Conservation (phyloP, 2,113 vertebrate species). For the Tringa solitaria region DNA sequence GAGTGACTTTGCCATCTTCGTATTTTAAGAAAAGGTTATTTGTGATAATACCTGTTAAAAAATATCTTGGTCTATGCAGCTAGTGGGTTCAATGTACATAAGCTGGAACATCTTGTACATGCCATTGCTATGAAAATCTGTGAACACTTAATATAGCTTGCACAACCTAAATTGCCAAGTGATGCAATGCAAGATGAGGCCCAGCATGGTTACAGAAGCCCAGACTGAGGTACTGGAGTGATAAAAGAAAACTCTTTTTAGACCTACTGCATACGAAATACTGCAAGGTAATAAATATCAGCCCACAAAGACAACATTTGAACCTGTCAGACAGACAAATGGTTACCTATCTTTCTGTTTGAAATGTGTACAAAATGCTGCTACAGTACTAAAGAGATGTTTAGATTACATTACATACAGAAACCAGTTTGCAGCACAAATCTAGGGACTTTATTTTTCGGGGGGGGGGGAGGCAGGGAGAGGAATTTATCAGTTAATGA, state of each 20-base stretch:
- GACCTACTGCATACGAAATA: neutral
- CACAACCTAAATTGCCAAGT: neutral
- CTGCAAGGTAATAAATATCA: neutral
- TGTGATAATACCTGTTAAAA: neutral
- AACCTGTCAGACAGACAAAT: neutral
- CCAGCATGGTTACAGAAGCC: neutral
- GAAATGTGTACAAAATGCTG: neutral
- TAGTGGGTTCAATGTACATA: neutral
- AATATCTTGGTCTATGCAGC: neutral
- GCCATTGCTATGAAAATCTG: neutral
- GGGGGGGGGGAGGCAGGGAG: too few relatives aligned
- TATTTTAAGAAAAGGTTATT: neutral
- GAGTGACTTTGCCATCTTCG: neutral
- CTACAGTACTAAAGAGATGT: neutral
- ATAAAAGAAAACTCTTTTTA: neutral
- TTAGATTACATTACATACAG: neutral
- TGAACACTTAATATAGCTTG: neutral
- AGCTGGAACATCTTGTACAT: neutral
- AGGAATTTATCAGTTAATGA: neutral
- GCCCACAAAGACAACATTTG: neutral
- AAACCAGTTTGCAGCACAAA: neutral
- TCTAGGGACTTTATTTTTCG: neutral
- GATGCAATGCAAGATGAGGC: neutral
- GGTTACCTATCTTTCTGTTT: neutral
- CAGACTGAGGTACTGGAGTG: neutral